Conservation (phyloP, 2,113 vertebrate species). For the Poecile atricapillus region DNA sequence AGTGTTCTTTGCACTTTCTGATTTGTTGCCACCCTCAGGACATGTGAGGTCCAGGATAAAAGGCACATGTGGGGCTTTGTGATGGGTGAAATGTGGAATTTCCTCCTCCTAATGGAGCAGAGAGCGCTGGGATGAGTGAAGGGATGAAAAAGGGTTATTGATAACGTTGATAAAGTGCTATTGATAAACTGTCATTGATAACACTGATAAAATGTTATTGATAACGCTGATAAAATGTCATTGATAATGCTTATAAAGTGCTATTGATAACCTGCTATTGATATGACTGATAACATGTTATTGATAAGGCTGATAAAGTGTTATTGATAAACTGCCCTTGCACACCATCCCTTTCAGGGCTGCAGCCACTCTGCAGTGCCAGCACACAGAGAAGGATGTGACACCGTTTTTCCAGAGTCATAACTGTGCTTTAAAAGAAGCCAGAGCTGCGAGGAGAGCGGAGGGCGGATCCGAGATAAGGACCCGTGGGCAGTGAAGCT, state of each 20-base stretch:
- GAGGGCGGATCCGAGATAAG: neutral
- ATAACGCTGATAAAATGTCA: neutral
- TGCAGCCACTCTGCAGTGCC: neutral
- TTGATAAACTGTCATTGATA: neutral
- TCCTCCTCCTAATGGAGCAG: neutral
- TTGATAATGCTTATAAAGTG: neutral
- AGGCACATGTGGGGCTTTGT: fast-evolving
- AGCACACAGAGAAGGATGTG: neutral
- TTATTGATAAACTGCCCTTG: neutral
- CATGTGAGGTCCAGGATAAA: neutral
- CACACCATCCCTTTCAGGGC: neutral
- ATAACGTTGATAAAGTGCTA: too few species aligned
- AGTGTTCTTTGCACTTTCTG: neutral
- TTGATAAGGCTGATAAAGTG: too few species aligned
- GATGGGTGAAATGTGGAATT: neutral
- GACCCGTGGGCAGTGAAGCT: neutral
- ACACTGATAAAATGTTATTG: neutral
- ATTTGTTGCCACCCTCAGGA: neutral
- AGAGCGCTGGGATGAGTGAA: neutral
- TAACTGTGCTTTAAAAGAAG: neutral
- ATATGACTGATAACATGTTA: too few species aligned
- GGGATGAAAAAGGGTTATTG: neutral
- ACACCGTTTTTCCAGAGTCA: neutral
- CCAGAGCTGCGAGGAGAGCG: fast-evolving
- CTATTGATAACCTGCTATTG: neutral